Conservation (phyloP, 2,113 vertebrate genomes). For the Carettochelys insculpta region DNA sequence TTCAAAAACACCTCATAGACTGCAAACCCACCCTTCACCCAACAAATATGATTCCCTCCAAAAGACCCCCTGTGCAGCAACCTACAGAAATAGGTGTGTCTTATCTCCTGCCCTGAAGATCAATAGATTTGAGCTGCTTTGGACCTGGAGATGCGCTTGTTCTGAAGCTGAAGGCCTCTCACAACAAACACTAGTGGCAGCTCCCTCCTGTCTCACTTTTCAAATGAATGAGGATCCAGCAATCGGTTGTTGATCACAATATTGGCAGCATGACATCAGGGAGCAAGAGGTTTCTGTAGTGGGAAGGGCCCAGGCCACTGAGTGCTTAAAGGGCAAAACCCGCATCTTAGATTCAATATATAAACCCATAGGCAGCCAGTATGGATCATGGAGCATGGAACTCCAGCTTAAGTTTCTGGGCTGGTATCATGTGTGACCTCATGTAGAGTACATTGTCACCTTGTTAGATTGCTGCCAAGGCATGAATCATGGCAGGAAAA, state of each 20-base stretch:
- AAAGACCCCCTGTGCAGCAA: not conserved
- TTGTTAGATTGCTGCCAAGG: not conserved
- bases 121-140: not conserved
- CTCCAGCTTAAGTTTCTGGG: not conserved
- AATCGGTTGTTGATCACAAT: not conserved
- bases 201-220: not conserved
- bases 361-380: not conserved
- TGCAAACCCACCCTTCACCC: not conserved
- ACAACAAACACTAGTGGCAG: not conserved
- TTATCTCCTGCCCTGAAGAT: not conserved
- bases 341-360: not conserved
- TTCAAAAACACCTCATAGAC: not conserved
- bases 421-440: not conserved
- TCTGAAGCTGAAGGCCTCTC: not conserved
- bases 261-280: not conserved
- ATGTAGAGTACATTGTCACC: not conserved
- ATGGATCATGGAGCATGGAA: not conserved
- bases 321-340: not conserved
- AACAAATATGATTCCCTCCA: not conserved
- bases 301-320: not conserved
- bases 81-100: not conserved
- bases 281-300: not conserved
- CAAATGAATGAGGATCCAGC: not conserved
- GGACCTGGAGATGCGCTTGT: not conserved
- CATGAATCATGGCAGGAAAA: not conserved